These are phyloP conservation scores for Agrypnus murinus DNA, from an alignment of 2,888 invertebrate species.

Conservation along the genomic window DNA sequence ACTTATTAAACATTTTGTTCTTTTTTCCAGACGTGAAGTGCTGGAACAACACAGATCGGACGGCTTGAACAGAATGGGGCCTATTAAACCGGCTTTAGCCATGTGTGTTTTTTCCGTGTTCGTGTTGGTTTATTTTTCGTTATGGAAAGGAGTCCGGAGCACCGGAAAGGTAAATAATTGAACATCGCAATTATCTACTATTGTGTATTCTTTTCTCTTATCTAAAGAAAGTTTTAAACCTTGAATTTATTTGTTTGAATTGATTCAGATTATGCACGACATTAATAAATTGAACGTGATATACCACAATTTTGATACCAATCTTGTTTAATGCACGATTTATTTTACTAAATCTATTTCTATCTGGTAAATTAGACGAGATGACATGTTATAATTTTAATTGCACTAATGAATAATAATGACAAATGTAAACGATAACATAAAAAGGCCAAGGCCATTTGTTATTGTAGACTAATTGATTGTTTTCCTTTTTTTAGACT, in stretches of 20 bases:
- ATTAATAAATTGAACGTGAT: not conserved
- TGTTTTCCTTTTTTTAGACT: too few relatives aligned
- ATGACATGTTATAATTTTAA: slow-evolving; percentile 12
- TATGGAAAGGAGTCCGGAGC: slow-evolving; percentile 96
- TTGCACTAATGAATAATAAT: not conserved
- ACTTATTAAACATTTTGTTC: too few relatives aligned
- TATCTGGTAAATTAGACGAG: not conserved
- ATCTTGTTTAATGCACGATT: not conserved
- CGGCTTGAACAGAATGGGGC: slow-evolving; percentile 91
- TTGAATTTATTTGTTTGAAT: too few relatives aligned
- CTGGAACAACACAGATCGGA: slow-evolving; percentile 87
- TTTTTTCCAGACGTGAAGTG: slow-evolving; percentile 83
- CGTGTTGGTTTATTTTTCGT: slow-evolving; percentile 93
- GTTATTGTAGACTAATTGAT: too few relatives aligned
- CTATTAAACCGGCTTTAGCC: slow-evolving; percentile 91
- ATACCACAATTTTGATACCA: slow-evolving; percentile 7
- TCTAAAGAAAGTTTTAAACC: too few relatives aligned
- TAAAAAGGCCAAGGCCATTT: not conserved
- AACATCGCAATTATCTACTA: too few relatives aligned
- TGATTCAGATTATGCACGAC: too few relatives aligned
- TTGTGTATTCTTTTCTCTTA: too few relatives aligned
- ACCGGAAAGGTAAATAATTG: slow-evolving; percentile 93
- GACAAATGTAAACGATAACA: not conserved
- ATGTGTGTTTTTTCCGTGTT: slow-evolving; percentile 94
- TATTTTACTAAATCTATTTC: too few relatives aligned